phyloP scores from a whole-genome alignment of 2,888 invertebrate species.

The Calameuta idolon region DNA sequence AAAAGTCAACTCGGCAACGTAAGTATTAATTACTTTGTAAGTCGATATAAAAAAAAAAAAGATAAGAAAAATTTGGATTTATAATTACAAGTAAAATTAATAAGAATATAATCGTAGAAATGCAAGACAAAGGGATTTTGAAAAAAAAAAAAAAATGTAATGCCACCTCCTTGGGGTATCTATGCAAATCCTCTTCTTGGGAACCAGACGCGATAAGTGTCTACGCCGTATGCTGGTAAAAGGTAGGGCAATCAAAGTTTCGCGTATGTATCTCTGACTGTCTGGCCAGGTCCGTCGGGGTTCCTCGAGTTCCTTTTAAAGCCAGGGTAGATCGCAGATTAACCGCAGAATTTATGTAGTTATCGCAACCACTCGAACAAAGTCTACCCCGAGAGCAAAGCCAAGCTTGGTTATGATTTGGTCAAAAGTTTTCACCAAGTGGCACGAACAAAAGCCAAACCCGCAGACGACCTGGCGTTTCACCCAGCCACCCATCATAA shows the following conservation, averaged over 20 bases:
- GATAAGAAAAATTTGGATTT: background rate
- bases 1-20: background rate
- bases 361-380: background rate
- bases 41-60: background rate
- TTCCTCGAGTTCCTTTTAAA: background rate
- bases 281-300: slow-evolving; percentile 19
- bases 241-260: slow-evolving; percentile 40
- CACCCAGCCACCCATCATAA: background rate
- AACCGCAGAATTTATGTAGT: background rate
- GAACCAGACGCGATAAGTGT: slow-evolving; percentile 46
- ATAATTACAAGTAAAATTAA: background rate
- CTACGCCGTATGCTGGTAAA: slow-evolving; percentile 32
- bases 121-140: background rate
- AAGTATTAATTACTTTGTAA: background rate
- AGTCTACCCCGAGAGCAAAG: background rate
- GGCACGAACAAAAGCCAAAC: background rate
- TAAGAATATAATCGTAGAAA: background rate
- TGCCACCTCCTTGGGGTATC: slow-evolving; percentile 28
- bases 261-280: slow-evolving; percentile 34
- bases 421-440: background rate
- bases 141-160: background rate
- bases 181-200: slow-evolving; percentile 47
- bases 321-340: background rate
- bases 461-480: background rate
- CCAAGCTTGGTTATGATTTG: background rate